Conservation (phyloP, 1,140 invertebrate genomes). For the Brachionus sp. region DNA sequence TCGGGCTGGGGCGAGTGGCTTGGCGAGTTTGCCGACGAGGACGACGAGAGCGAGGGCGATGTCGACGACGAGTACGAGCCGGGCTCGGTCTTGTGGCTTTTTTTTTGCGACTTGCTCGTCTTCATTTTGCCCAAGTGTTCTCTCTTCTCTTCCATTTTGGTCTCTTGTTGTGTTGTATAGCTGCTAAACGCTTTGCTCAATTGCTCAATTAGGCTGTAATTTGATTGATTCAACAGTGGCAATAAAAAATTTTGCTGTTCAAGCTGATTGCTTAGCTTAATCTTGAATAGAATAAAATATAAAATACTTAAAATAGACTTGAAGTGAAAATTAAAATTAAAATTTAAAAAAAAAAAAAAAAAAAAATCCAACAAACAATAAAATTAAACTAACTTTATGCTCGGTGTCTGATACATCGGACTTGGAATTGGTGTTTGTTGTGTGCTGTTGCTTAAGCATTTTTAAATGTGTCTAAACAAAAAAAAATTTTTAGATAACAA, state of each 20-base stretch:
- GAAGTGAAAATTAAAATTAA: background rate
- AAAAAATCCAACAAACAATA: background rate
- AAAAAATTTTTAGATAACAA: background rate
- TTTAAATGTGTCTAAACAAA: slow-evolving; percentile 12
- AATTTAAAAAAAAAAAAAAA: background rate
- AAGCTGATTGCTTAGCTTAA: background rate
- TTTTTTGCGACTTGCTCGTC: background rate
- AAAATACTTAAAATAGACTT: background rate
- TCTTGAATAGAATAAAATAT: background rate
- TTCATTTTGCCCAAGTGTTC: background rate
- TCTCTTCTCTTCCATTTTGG: background rate
- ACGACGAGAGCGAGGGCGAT: background rate
- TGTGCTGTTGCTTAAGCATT: slow-evolving; percentile 13
- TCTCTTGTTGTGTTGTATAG: background rate
- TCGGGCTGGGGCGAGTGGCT: background rate
- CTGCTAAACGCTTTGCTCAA: background rate
- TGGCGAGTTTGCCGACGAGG: slow-evolving; percentile 2
- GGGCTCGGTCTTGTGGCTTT: background rate
- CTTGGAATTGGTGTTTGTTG: background rate
- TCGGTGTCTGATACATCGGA: background rate
- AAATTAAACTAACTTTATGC: slow-evolving; percentile 7
- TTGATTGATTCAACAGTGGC: background rate
- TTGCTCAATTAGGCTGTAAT: background rate
- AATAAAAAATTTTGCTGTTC: background rate
- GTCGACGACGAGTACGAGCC: slow-evolving; percentile 7